Evolutionary conservation across 2,888 invertebrate species (phyloP).

Genomic region (Neria commutata): DNA sequence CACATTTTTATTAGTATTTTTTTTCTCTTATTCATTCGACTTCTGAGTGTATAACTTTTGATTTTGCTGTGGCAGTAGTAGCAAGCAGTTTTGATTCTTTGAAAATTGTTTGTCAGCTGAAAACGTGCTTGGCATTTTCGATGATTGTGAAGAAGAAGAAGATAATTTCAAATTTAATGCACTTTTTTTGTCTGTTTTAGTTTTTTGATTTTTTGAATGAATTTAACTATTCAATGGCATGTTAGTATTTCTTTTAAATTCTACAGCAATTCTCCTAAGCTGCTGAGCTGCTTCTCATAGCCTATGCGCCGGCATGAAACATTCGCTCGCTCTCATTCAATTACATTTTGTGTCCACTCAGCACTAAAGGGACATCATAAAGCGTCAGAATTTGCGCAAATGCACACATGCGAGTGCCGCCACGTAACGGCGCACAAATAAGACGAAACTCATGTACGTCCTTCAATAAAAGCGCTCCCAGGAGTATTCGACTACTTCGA

Average conservation of each 20-base stretch:
- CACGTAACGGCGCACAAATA: not conserved
- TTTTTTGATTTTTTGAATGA: not conserved
- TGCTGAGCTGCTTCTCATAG: not conserved
- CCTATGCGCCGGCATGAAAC: not conserved
- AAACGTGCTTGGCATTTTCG: conserved; percentile 18
- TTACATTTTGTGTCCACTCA: conserved; percentile 53
- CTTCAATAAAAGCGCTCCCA: conserved; percentile 3
- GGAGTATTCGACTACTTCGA: not conserved
- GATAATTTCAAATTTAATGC: not conserved
- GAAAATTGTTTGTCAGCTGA: conserved; percentile 25
- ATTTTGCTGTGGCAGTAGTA: not conserved
- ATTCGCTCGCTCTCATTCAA: conserved; percentile 41
- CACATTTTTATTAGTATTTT: too few relatives aligned
- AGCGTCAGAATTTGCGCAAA: conserved; percentile 50
- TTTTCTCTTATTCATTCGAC: conserved; percentile 28
- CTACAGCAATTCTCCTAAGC: not conserved
- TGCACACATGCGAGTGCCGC: conserved; percentile 30
- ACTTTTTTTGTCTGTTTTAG: not conserved
- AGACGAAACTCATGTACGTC: not conserved
- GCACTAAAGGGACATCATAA: conserved; percentile 53
- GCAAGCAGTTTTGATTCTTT: conserved; percentile 16
- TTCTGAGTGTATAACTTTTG: conserved; percentile 5
- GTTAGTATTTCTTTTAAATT: not conserved
- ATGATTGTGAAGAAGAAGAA: too few relatives aligned
- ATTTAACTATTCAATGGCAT: not conserved